These are phyloP conservation scores for Passer montanus DNA, from an alignment of 2,113 vertebrate genomes.

Conservation along the genomic window DNA sequence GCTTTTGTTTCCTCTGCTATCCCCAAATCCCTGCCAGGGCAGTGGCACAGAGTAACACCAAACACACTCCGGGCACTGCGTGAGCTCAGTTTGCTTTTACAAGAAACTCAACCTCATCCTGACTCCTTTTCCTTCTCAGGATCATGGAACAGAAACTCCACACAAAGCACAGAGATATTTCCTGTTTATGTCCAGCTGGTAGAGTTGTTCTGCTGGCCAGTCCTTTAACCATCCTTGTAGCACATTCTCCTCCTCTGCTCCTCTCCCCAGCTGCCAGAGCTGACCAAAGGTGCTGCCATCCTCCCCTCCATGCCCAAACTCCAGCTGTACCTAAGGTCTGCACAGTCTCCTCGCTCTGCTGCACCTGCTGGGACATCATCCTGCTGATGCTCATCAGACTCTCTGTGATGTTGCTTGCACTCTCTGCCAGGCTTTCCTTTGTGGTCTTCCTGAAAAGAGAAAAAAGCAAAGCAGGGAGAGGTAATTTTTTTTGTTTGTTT, in stretches of 20 bases:
- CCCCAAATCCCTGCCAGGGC: neutral
- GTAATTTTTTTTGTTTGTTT: neutral
- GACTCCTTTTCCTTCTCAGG: neutral
- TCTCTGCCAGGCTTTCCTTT: constrained; percentile 90
- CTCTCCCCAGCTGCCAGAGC: neutral
- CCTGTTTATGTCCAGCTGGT: neutral
- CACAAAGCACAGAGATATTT: neutral
- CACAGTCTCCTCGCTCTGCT: constrained; percentile 91
- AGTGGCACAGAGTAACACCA: neutral
- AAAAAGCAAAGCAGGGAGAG: neutral
- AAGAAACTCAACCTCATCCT: neutral
- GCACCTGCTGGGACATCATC: constrained; percentile 96
- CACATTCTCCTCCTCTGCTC: neutral
- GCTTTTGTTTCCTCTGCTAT: neutral
- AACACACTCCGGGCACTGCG: fast-evolving
- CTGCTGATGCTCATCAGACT: constrained; percentile 95
- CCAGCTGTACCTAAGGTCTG: constrained; percentile 82
- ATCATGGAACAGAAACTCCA: neutral
- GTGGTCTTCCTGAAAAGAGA: constrained; percentile 79
- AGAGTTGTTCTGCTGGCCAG: neutral
- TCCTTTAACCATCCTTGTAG: fast-evolving
- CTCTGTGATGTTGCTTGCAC: constrained; percentile 89
- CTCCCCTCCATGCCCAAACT: neutral
- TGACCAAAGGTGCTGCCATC: neutral
- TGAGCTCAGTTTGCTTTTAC: neutral